Evolutionary conservation across 2,888 invertebrate species (phyloP), one percentile per base, ranked within the genome.

Genomic region (Saturnia pavonia): DNA sequence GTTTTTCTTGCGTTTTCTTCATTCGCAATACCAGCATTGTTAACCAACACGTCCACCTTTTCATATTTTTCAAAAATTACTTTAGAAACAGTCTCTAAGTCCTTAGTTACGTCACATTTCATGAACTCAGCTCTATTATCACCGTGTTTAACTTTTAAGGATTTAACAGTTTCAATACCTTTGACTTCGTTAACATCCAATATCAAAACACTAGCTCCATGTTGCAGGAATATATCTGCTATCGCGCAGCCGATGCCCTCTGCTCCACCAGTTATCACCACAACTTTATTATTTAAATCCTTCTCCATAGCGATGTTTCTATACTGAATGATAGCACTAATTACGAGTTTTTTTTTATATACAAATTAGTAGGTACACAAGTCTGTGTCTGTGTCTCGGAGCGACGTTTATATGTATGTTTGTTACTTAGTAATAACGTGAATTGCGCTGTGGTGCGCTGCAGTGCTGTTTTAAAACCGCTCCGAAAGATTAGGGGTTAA

Each of bases 221-320:
- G 86, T 69, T 85, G 83, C 4, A 95, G 77, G 63, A 94, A 88
- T 72, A 89, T 86, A 2, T 87, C 83, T 0, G 89, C 88, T 57
- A 91, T 93, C 65, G 86, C 85, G 42, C 87, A 86, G 0, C 95
- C 95, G 65, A 95, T 94, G 1, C 95, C 95, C 60, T 86, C 84
- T 1, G 94, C 94, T 34, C 89, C 95, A 1, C 95, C 95, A 1
- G 95, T 95, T 19, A 95, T 72, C 40, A 66, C 69, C 2, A 69
- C 69, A 16, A 71, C 43, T 67, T 71, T 67, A 43, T 66, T 69
- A 11, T 60, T 57, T 43, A 67, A 34, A 14, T 34, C 68, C 40
- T 22, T 65, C 22, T 68, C 48, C 71, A 40, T 34, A 27, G 25
- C 25, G 19, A 48, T 16, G 19, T 48, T 48, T 4, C 19, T 48